Evolutionary conservation across 2,113 vertebrate genomes (phyloP), one percentile per base, ranked within the genome.

Genomic region (Ahaetulla prasina): DNA sequence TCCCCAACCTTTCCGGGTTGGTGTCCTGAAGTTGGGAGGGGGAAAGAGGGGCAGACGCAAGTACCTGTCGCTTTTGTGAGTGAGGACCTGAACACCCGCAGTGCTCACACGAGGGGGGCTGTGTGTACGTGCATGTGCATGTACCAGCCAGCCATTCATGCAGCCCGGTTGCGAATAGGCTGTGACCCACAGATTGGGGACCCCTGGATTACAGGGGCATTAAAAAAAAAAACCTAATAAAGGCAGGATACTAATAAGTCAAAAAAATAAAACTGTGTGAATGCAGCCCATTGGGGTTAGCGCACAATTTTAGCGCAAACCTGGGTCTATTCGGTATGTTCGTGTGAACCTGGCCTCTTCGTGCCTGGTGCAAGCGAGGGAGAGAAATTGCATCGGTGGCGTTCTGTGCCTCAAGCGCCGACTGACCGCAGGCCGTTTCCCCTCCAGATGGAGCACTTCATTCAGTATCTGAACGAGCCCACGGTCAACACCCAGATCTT

Each of bases 401-500:
- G 0, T 74, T 20, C 8, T 80, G 68, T 39, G 8, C 5, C 68
- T 8, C n/a, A 8, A 8, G n/a, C n/a, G 0, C 68, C n/a, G 6
- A 8, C 68, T 39, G 68, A 80, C n/a, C 0, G 35, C 68, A 0
- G 35, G 35, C 0, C 0, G 11, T 54, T 14, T 4, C 47, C 91
- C 11, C 85, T 12, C 3, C 96, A 99, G 99, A 99, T 99, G 99
- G 99, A 99, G 63, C 98, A 99, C 96, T 99, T 99, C 94, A 98
- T 99, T 95, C 98, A 99, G 89, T 99, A 99, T 96, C 97, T 99
- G 50, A 98, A 98, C 0, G 98, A 99, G 92, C 97, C 98, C 6
- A 98, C 98, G 0, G 99, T 99, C 92, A 99, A 99, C 94, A 97
- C 98, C 22, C 99, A 99, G 97, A 99, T 99, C 89, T 99, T 99